Evolutionary conservation across 2,797 vertebrate genomes (phyloP).

Genomic region (Euthynnus affinis): DNA sequence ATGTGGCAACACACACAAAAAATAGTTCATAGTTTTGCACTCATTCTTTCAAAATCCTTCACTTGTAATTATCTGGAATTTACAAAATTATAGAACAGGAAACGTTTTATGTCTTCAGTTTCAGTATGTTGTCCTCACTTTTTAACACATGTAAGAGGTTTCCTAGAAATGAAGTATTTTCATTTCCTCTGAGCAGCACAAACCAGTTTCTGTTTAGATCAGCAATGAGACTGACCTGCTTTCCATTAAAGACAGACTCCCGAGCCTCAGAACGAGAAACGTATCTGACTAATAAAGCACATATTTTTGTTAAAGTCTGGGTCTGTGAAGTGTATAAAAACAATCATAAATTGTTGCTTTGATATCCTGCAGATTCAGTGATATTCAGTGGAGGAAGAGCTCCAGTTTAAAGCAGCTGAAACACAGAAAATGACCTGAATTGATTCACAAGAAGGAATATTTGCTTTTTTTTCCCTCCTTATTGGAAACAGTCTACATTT

Average conservation of each 20-base stretch:
- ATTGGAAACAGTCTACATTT: background rate
- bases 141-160: background rate
- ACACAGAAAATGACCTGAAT: background rate
- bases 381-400: background rate
- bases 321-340: background rate
- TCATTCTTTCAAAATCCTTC: slow-evolving; percentile 22
- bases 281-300: background rate
- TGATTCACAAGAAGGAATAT: no score
- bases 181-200: slow-evolving; percentile 9
- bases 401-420: background rate
- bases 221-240: background rate
- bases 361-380: no score
- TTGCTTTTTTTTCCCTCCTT: background rate
- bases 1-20: slow-evolving; percentile 6
- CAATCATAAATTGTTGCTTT: no score
- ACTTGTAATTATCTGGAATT: slow-evolving; percentile 42
- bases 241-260: background rate
- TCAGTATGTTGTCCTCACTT: background rate
- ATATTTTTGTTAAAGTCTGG: background rate
- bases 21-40: slow-evolving; percentile 2
- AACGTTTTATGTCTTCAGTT: slow-evolving; percentile 11
- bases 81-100: slow-evolving; percentile 10
- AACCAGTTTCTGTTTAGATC: slow-evolving; percentile 16
- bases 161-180: slow-evolving; percentile 29
- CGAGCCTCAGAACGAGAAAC: background rate